These are phyloP conservation scores for Garrulus glandarius DNA, from an alignment of 2,797 vertebrate species.

Conservation along the genomic window DNA sequence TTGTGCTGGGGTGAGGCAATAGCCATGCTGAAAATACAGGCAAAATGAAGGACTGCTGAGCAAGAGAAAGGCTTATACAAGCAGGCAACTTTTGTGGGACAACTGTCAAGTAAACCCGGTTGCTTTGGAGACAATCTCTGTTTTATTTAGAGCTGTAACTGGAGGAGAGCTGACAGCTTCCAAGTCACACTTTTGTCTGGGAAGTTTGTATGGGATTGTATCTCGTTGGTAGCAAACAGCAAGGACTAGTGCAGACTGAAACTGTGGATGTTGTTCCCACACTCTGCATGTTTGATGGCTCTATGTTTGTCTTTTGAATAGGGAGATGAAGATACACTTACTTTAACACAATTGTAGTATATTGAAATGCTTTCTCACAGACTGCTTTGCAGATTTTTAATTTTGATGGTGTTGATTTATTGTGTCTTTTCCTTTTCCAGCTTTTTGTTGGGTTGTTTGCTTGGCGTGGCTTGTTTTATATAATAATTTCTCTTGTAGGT, in stretches of 20 bases:
- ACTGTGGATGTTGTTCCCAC: not conserved
- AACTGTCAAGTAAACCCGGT: not conserved
- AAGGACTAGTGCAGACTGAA: not conserved
- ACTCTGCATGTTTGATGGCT: not conserved
- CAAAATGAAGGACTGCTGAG: not conserved
- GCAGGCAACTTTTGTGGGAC: not conserved
- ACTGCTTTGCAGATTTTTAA: not conserved
- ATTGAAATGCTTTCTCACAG: not conserved
- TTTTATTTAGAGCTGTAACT: not conserved
- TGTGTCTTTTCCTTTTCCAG: not conserved
- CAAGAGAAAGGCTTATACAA: not conserved
- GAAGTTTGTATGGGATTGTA: not conserved
- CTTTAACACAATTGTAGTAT: not conserved
- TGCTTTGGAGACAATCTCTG: not conserved
- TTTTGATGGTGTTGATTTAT: not conserved
- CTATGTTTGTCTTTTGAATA: fast-evolving
- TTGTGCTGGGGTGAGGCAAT: fast-evolving
- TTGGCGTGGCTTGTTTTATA: not conserved
- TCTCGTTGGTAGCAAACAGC: fast-evolving
- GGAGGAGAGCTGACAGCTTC: not conserved
- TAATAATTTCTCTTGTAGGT: not conserved
- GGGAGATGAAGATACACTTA: not conserved
- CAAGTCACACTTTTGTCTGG: not conserved
- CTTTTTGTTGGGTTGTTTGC: not conserved
- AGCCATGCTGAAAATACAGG: not conserved